Base-by-base conservation (phyloP, 2,888 invertebrate species). In the Caenorhabditis sulstoni region DNA sequence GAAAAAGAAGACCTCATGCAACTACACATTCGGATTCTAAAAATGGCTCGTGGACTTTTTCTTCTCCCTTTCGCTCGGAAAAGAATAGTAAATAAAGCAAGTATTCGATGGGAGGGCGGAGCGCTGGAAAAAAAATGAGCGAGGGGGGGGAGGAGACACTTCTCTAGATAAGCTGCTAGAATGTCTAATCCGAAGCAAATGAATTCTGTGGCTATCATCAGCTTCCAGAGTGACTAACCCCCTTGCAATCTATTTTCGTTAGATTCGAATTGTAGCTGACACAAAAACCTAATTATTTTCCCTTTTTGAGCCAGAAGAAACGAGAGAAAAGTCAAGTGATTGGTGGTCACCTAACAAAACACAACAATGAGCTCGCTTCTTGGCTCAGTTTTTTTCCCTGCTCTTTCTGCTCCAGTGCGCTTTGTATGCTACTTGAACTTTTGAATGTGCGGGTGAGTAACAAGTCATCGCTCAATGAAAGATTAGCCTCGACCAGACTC, bases 41-140 rank as follows among this genome's bases (percentile, higher is more conserved):
- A 67, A 67, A 67, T 66, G 66, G 66, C 66, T 66, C 66, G 45
- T 57, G 65, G 65, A 65, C 44, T 49, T 65, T 29, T 47, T 55
- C 8, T 29, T 7, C 29, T 29, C 7, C 29, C 29, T 29, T 7
- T 5, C 45, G n/a, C 20, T 11, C 11, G 16, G 57, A 23, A 47
- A 57, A 57, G 66, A 67, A 67, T 57, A 55, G 66, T 49, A 67
- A 67, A 67, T 57, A 67, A 58, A 49, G 37, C 47, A 49, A 67
- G 53, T 53, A 65, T 61, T 47, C 39, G 18, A 18, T 37, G 11
- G 22, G 53, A 41, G n/a, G n/a, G n/a, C 16, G 20, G 50, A 50
- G n/a, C 11, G 16, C 20, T 12, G 35, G 61, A 35, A n/a, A 16
- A 37, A 5, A 37, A 20, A 22, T 1, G 3, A 22, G 41, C 20